Base-by-base conservation (phyloP, 2,797 vertebrate species). In the Rhinichthys osculus region DNA sequence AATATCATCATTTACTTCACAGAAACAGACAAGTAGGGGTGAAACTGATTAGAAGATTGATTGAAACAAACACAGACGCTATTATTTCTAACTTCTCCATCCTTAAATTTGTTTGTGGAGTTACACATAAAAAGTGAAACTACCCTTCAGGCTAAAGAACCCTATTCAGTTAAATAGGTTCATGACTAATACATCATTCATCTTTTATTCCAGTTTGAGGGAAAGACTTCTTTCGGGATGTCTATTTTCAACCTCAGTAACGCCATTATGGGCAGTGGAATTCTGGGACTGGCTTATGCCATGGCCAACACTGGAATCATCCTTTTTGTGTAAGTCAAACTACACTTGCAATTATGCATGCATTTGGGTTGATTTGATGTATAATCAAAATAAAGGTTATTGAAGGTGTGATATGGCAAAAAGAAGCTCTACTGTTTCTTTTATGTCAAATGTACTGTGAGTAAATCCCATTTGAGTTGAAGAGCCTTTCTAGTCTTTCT, bases 211-310 rank as follows among this genome's bases (percentile, higher is more conserved):
- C 94, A 97, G 96, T 96, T 96, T n/a, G 95, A 95, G 80, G 96
- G 97, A 82, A 97, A 97, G 94, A 97, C 96, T 8, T 97, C 96
- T 0, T 97, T 97, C 19, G 96, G 96, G 59, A 97, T 97, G 96
- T 97, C 96, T 23, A 90, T 97, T 88, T 97, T 97, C 88, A 97
- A 97, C 93, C 96, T 97, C 89, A 97, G 96, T 87, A 97, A 97
- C 3, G 96, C 96, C 92, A 97, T 97, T 79, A 97, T 97, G 96
- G 97, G 96, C 85, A 97, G 96, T 78, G 96, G 96, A 47, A 96
- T 97, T 91, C 94, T 97, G 87, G 97, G 96, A 88, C 90, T 97
- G 88, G 95, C 96, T 14, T 97, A 93, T 38, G 97, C 96, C 1
- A 97, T 97, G 97, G 94, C 96, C 88, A 97, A 97, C 93, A 97